Evolutionary conservation across 1,140 invertebrate species (phyloP), one percentile per base, ranked within the genome.

Genomic region (Lepidostoma basale): DNA sequence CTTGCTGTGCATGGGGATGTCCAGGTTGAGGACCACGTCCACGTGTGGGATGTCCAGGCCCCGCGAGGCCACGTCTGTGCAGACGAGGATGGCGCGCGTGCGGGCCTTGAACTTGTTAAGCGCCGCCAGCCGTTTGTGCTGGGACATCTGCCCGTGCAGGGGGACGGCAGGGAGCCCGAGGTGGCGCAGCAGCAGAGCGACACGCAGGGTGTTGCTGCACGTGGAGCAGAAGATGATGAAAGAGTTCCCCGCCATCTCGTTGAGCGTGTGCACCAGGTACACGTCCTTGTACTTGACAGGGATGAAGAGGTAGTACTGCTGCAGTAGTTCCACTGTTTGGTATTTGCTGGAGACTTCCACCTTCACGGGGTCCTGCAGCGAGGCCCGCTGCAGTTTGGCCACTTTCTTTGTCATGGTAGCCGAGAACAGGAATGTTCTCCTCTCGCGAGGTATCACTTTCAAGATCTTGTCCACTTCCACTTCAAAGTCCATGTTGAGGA

Each of bases 391-490:
- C 18, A 99, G 80, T 81, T 99, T 99, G 72, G 95, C 89, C 0
- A 98, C 96, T 84, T 99, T 98, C 77, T 97, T 97, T 0, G 96
- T 99, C 97, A 98, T 99, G 16, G 97, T 99, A 2, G 97, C 97
- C 1, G 96, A 98, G 82, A 98, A 99, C 22, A 98, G 78, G 72
- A 92, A 92, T 0, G 96, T 98, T 60, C 88, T 83, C 16, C 96
- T 86, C 74, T 98, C 94, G 39, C 89, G 85, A 0, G 96, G 96
- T 69, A 98, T 92, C 0, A 92, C 94, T 76, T 92, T 91, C 2
- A 99, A 79, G 64, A 99, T 98, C 83, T 98, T 98, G 78, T 98
- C 94, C 2, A 99, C 89, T 85, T 98, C 96, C 14, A 92, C 89
- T 81, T 97, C 95, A 77, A 98, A 98, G 78, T 98, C 96, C 92